phyloP scores from a whole-genome alignment of 2,797 vertebrate genomes.

The Coregonus suidteri region DNA sequence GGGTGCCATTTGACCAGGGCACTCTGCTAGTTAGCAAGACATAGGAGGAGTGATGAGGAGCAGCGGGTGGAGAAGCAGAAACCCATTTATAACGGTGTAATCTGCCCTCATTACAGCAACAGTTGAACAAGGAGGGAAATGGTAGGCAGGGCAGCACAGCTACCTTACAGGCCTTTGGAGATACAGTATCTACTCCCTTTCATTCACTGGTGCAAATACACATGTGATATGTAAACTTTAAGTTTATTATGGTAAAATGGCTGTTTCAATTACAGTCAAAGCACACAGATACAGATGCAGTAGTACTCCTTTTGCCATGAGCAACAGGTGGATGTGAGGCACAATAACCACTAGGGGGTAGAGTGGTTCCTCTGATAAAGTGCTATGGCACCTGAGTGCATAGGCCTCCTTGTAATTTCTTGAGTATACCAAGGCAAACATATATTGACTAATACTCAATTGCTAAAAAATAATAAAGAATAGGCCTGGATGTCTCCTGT shows the following conservation, averaged over 20 bases:
- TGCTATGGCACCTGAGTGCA: background rate
- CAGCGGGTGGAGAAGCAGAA: background rate
- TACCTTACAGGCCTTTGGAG: background rate
- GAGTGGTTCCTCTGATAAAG: conserved; percentile 17
- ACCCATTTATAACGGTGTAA: conserved; percentile 8
- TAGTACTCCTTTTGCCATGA: background rate
- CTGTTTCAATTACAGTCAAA: background rate
- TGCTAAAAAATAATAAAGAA: too few species aligned
- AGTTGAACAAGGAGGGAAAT: background rate
- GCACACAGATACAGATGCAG: background rate
- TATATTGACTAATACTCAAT: too few species aligned
- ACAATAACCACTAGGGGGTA: conserved; percentile 44
- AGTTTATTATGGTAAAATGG: background rate
- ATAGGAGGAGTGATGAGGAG: background rate
- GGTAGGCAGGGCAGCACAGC: background rate
- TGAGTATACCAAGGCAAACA: background rate
- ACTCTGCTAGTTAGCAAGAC: conserved; percentile 3
- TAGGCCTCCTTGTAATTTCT: background rate
- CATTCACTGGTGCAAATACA: background rate
- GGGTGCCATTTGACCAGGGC: background rate
- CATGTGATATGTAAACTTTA: background rate
- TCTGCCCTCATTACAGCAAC: conserved; percentile 3
- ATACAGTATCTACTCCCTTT: background rate
- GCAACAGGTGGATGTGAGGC: background rate
- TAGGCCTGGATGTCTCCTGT: too few species aligned